Conservation (phyloP, 2,888 invertebrate genomes). For the Hartigia nigra region DNA sequence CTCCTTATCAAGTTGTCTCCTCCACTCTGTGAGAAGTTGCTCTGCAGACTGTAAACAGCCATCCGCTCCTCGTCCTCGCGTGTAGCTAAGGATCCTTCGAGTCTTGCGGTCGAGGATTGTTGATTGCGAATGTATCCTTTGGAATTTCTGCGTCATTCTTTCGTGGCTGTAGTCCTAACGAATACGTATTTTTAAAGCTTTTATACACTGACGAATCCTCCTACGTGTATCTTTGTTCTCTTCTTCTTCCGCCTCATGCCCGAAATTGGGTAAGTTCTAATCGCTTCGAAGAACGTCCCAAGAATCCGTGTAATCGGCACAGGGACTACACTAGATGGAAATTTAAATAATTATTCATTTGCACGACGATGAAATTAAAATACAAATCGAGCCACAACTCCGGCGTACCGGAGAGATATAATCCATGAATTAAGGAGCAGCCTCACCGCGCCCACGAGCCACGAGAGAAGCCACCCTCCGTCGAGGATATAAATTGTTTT, state of each 20-base stretch:
- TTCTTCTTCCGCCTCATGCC: not conserved
- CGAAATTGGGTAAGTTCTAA: not conserved
- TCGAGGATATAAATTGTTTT: constrained; percentile 48
- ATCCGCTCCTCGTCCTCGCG: not conserved
- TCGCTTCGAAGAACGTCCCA: not conserved
- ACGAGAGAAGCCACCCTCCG: constrained; percentile 25
- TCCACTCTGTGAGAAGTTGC: not conserved
- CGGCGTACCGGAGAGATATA: constrained; percentile 24
- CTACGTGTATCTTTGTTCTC: not conserved
- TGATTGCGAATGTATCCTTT: not conserved
- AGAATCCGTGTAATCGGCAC: not conserved
- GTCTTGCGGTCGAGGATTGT: not conserved
- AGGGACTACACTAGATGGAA: constrained; percentile 5
- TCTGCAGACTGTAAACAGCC: not conserved
- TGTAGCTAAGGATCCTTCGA: not conserved
- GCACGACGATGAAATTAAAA: constrained; percentile 41
- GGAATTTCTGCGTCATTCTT: not conserved
- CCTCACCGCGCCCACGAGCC: constrained; percentile 31
- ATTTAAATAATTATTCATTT: constrained; percentile 50
- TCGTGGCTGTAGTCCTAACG: not conserved
- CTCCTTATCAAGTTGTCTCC: not conserved
- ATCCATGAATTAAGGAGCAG: constrained; percentile 44
- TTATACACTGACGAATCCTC: not conserved
- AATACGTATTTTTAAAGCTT: not conserved
- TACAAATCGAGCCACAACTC: constrained; percentile 32